These are phyloP conservation scores for Urosaurus nigricauda DNA, from an alignment of 2,797 vertebrate species.

Conservation along the genomic window DNA sequence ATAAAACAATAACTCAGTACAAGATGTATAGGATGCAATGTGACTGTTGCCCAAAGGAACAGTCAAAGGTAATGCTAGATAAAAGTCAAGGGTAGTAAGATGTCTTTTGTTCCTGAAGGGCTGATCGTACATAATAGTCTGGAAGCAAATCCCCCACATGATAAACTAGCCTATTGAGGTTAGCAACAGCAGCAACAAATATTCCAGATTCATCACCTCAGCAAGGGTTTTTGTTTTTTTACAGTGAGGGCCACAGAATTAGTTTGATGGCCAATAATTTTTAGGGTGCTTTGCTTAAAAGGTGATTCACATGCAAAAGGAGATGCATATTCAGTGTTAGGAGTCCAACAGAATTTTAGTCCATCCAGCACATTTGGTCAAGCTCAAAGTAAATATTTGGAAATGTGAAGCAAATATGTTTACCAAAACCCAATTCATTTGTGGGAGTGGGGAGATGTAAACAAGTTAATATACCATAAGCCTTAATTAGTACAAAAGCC, in stretches of 20 bases:
- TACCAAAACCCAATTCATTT: constrained; percentile 53
- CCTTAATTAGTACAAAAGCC: constrained; percentile 48
- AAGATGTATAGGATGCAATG: background rate
- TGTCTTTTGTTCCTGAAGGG: constrained; percentile 11
- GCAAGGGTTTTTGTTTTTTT: background rate
- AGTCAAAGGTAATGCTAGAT: background rate
- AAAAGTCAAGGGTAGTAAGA: background rate
- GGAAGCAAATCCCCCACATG: background rate
- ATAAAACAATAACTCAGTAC: constrained; percentile 25
- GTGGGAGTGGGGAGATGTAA: constrained; percentile 51
- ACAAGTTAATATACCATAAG: background rate
- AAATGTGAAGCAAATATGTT: constrained; percentile 50
- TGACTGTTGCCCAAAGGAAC: constrained; percentile 6
- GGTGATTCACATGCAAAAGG: background rate
- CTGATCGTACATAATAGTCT: constrained; percentile 23
- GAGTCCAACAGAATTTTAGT: background rate
- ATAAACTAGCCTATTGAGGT: background rate
- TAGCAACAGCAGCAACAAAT: background rate
- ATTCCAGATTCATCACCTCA: background rate
- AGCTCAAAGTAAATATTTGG: background rate
- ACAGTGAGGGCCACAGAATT: background rate
- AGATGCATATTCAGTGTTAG: background rate
- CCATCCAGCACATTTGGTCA: background rate
- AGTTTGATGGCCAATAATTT: background rate
- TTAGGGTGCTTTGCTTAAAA: background rate